Percentiles rank a stretch among this genome's conserved stretches.
Conservation (phyloP, 2,888 invertebrate species). For the Lobophora halterata region DNA sequence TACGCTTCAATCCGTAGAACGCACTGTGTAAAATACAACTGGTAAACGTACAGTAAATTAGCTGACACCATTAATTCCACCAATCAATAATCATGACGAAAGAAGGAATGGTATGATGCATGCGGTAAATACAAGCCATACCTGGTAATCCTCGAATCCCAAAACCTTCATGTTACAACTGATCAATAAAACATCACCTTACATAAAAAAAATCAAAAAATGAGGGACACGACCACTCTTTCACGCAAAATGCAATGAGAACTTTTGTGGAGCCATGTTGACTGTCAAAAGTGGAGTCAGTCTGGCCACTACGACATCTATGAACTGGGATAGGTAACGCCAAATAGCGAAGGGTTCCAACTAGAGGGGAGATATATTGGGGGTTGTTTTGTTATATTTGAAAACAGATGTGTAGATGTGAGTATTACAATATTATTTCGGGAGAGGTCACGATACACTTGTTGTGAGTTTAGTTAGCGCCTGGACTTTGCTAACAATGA, state of each 20-base stretch:
- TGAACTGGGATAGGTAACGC: slow-evolving; percentile 23
- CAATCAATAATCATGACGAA: slow-evolving; percentile 51
- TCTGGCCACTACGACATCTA: slow-evolving; percentile 33
- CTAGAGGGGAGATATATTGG: slow-evolving; percentile 9
- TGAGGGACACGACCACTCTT: slow-evolving; percentile 6
- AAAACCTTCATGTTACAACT: slow-evolving; percentile 16
- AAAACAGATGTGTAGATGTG: too few species aligned
- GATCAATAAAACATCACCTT: slow-evolving; percentile 19
- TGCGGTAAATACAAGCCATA: slow-evolving; percentile 22
- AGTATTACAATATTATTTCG: slow-evolving; percentile 14
- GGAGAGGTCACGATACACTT: slow-evolving; percentile 28
- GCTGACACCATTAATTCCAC: slow-evolving; percentile 37
- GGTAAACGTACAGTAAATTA: slow-evolving; percentile 8
- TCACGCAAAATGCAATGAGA: slow-evolving; percentile 14
- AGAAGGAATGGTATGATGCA: slow-evolving; percentile 32
- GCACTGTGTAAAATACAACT: slow-evolving; percentile 4
- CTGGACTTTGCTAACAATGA: neutral
- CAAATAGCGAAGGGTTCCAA: slow-evolving; percentile 10
- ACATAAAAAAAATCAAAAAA: slow-evolving; percentile 14
- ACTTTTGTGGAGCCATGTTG: slow-evolving; percentile 32
- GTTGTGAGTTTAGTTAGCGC: slow-evolving; percentile 1
- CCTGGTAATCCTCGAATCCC: slow-evolving; percentile 25
- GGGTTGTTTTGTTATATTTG: slow-evolving; percentile 11
- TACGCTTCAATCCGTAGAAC: neutral
- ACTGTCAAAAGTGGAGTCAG: slow-evolving; percentile 34